Evolutionary conservation across 2,888 invertebrate species (phyloP).

Genomic region (Resseliella maxima): DNA sequence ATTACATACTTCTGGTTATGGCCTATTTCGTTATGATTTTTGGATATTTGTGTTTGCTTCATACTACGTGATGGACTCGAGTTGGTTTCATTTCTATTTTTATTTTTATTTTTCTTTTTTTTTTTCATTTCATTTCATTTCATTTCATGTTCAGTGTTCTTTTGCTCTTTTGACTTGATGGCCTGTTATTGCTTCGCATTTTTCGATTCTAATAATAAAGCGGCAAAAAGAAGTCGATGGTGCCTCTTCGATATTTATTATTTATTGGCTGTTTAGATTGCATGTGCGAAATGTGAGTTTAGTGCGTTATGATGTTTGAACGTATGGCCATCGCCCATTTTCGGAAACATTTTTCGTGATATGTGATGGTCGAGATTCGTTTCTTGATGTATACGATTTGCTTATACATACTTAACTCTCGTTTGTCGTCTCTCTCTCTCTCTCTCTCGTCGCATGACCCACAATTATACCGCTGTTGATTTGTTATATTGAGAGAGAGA

Average conservation of each 20-base stretch:
- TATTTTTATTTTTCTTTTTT: neutral
- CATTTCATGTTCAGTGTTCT: too few relatives aligned
- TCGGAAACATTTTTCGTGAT: neutral
- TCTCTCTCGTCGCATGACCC: too few relatives aligned
- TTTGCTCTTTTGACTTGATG: too few relatives aligned
- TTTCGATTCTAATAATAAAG: neutral
- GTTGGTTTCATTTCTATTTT: neutral
- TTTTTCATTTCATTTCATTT: too few relatives aligned
- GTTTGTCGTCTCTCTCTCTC: neutral
- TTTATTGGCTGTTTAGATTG: constrained; percentile 39
- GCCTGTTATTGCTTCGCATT: neutral
- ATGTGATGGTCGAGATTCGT: neutral
- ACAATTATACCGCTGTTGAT: too few relatives aligned
- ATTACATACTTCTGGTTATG: neutral
- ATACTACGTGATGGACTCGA: neutral
- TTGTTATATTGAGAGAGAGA: too few relatives aligned
- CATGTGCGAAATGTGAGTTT: constrained; percentile 10
- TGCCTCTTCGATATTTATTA: constrained; percentile 27
- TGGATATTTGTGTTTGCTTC: neutral
- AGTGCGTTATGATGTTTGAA: constrained; percentile 18
- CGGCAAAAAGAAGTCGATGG: neutral
- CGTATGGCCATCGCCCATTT: constrained; percentile 24
- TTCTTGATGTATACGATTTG: neutral
- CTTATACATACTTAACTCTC: too few relatives aligned
- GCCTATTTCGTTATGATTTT: constrained; percentile 12